Evolutionary conservation across 2,113 vertebrate genomes (phyloP).

Genomic region (Ailuropoda melanoleuca): DNA sequence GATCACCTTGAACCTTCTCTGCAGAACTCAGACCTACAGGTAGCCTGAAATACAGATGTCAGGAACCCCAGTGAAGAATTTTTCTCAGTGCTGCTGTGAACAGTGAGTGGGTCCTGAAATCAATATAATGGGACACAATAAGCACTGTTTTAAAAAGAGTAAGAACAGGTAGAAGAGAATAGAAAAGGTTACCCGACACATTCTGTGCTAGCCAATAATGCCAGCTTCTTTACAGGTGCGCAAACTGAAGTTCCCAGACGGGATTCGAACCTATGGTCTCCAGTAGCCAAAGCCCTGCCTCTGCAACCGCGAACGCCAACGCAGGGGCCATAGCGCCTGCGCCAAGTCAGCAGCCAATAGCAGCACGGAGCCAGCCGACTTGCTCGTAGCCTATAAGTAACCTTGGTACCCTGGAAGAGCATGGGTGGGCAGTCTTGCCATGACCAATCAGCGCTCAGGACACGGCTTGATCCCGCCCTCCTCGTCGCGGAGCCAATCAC

Average conservation of each 20-base stretch:
- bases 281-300: conserved; percentile 40
- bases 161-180: conserved; percentile 10
- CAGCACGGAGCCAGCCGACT: not conserved
- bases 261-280: conserved; percentile 46
- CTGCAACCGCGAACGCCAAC: not conserved
- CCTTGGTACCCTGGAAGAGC: conserved; percentile 11
- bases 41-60: conserved; percentile 1
- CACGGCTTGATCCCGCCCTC: not conserved
- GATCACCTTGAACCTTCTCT: conserved; percentile 29
- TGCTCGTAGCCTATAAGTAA: not conserved
- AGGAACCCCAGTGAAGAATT: not conserved
- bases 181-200: conserved; percentile 51
- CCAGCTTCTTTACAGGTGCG: conserved; percentile 52
- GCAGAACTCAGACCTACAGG: conserved; percentile 4
- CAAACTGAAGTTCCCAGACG: conserved; percentile 34
- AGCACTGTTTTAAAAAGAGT: conserved; percentile 26
- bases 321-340: not conserved
- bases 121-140: conserved; percentile 20
- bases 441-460: not conserved
- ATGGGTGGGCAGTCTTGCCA: not conserved
- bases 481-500: conserved; percentile 28
- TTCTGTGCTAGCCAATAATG: conserved; percentile 53
- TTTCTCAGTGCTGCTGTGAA: conserved; percentile 43
- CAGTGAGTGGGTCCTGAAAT: conserved; percentile 20
- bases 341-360: conserved; percentile 20